Percentiles rank a stretch among this genome's conserved stretches.
Evolutionary conservation across 2,113 vertebrate genomes (phyloP).

Genomic region (Prietella phreatophila): DNA sequence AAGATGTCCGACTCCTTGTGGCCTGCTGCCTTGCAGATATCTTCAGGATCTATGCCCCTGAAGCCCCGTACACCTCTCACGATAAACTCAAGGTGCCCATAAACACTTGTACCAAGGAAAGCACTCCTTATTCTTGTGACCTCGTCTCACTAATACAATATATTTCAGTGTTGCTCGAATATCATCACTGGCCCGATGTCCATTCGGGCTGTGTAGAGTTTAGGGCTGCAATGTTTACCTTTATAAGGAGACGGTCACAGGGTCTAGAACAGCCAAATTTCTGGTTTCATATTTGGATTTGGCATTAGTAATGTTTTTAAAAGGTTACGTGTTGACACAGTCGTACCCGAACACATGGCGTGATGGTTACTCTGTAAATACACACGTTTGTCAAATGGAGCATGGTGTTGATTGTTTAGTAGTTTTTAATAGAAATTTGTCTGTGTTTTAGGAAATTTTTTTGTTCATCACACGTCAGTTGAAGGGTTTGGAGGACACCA

Average conservation of each 20-base stretch:
- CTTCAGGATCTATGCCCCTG: constrained; percentile 98
- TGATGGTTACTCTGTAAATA: background rate
- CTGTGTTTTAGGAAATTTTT: constrained; percentile 89
- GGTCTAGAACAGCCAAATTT: background rate
- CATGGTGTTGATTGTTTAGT: background rate
- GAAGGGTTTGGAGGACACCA: constrained; percentile 98
- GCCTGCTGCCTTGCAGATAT: constrained; percentile 99
- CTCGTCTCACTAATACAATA: background rate
- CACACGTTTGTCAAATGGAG: background rate
- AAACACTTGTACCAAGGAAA: background rate
- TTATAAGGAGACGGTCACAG: background rate
- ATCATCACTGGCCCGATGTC: background rate
- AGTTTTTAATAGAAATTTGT: constrained; percentile 36
- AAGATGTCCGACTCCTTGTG: constrained; percentile 96
- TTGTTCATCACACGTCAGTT: constrained; percentile 99
- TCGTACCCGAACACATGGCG: background rate
- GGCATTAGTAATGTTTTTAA: background rate
- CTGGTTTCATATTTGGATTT: background rate
- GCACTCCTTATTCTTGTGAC: background rate
- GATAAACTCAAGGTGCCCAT: constrained; percentile 94
- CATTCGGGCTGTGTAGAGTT: background rate
- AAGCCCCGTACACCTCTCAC: constrained; percentile 98
- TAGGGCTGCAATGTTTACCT: background rate
- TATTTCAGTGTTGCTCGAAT: background rate
- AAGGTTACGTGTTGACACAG: background rate